Base-by-base conservation (phyloP, 2,888 invertebrate species). In the Pseudococcus jackbeardsleyi region DNA sequence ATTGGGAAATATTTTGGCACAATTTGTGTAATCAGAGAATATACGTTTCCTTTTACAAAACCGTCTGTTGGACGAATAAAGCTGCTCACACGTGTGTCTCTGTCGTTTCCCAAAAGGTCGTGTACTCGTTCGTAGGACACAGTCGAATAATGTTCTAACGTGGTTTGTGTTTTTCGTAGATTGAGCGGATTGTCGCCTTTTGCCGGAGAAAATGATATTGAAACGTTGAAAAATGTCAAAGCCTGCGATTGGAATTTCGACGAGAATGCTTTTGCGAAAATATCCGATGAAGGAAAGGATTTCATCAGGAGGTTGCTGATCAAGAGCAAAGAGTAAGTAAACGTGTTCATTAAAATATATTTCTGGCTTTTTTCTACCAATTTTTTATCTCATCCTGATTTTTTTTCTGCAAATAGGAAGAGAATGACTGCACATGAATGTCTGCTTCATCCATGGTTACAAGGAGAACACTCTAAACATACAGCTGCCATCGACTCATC, bases 241-340 rank as follows among this genome's bases (percentile, higher is more conserved):
- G 96, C 97, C 12, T 99, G 99, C 92, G 98, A 99, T 92, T 99
- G 99, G 99, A 98, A 98, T 94, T 99, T 99, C 92, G 99, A 99
- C 91, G 96, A 96, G 91, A 98, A 98, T 91, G 95, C 98, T 11
- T 99, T 99, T 94, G 93, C 94, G 39, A 95, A 95, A 91, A 97
- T 99, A 88, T 99, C 99, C 0, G 97, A 97, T 88, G 98, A 99
- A 92, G 99, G 96, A 91, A 99, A 97, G 93, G 99, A 99, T 93
- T 99, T 99, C 92, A 99, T 99, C 92, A 94, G 96, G 90, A 94
- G 96, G 91, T 94, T 99, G 89, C 94, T 99, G 17, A 93, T 98
- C 89, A 96, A 96, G 92, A 97, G 96, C 92, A 99, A 98, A 93
- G 97, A 98, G 96, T 97, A 92, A 93, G 95, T 93, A 19, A 9